Evolutionary conservation across 1,140 invertebrate genomes (phyloP).

Genomic region (Lasaia peninsularis): DNA sequence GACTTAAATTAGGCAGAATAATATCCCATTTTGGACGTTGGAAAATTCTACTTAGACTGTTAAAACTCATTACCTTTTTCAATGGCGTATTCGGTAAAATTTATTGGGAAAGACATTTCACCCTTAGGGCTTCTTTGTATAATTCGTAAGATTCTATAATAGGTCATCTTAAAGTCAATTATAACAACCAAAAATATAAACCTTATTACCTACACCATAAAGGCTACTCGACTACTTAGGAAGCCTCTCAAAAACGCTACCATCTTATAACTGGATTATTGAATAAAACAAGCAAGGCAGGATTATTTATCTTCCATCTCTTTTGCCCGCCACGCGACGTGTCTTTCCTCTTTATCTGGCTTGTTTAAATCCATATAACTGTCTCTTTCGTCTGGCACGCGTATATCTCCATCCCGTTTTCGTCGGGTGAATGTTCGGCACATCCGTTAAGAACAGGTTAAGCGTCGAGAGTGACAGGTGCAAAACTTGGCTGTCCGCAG

Average conservation of each 20-base stretch:
- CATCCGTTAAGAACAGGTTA: constrained; percentile 37
- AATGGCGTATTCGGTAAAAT: background rate
- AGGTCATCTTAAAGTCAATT: constrained; percentile 12
- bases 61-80: too few species aligned
- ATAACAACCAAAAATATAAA: constrained; percentile 10
- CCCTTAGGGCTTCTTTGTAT: background rate
- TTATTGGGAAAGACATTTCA: background rate
- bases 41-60: too few species aligned
- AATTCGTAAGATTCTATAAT: constrained; percentile 14
- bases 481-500: constrained; percentile 24
- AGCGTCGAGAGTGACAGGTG: constrained; percentile 33
- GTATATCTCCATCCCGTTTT: constrained; percentile 32
- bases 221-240: constrained; percentile 12
- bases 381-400: constrained; percentile 33
- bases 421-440: constrained; percentile 38
- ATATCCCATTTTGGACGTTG: too few species aligned
- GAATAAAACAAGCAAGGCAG: constrained; percentile 33
- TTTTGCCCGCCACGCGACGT: constrained; percentile 36
- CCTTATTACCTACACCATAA: constrained; percentile 9
- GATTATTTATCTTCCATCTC: constrained; percentile 24
- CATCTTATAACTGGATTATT: constrained; percentile 18
- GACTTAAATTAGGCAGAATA: too few species aligned
- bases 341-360: constrained; percentile 16
- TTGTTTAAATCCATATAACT: constrained; percentile 3
- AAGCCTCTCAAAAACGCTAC: constrained; percentile 26